Percentiles rank a stretch among this genome's conserved stretches.
Conservation (phyloP, 2,113 vertebrate species). For the crab-eating macaque (Macaca fascicularis) region T2T-MFA8v1.1 NC_088377.1:15040501-15041000, state of each 20-base stretch:
- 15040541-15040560: not conserved
- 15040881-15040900: not conserved
- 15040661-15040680: not conserved
- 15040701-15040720: not conserved
- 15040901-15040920: not conserved
- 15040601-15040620: not conserved
- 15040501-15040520: not conserved
- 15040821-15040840: not conserved
- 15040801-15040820: not conserved
- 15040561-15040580: not conserved
- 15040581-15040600: not conserved
- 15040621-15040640: not conserved
- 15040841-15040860: not conserved
- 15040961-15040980: accelerated
- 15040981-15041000: accelerated
- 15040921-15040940: too few relatives aligned
- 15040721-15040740: not conserved
- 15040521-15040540: not conserved
- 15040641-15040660: not conserved
- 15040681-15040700: not conserved
- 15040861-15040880: not conserved
- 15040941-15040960: accelerated
- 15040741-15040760: not conserved
- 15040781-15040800: not conserved
- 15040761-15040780: not conserved